Base-by-base conservation (phyloP, 2,797 vertebrate genomes). In the Eulemur coronatus region DNA sequence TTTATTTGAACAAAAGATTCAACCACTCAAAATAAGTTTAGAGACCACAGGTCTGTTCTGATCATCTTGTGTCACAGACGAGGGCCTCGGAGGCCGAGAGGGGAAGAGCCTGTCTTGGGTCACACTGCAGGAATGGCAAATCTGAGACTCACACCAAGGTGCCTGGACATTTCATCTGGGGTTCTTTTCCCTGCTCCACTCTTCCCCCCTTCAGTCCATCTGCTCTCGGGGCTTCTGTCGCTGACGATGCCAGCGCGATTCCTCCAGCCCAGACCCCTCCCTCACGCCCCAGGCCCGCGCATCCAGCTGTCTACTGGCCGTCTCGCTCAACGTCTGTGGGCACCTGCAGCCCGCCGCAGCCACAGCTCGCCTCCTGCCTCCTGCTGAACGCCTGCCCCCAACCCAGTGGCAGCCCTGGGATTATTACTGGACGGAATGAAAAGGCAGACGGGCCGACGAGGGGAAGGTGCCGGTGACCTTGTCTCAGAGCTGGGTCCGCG, bases 21-120 rank as follows among this genome's bases (percentile, higher is more conserved):
- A 89, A 70, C 78, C 35, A 55, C 82, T 79, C 43, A 81, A 94
- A 61, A 20, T 80, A 86, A 86, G 38, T 86, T 73, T 94, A 52
- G 55, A 89, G 79, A 67, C 57, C 61, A 46, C 48, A 48, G 30
- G 79, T 55, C 33, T 43, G 50, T 28, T 91, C 86, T 72, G 87
- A 88, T 80, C 61, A 78, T 72, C 65, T 95, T 85, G 72, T 92
- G 93, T 95, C 88, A 82, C 61, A 96, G 72, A 89, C 24, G 72
- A 85, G 59, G 67, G 41, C 18, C 7, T 76, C 46, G 0, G 0
- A 89, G 91, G 28, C 52, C 38, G 35, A 8, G 5, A 4, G 10
- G 11, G 30, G 30, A 18, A 78, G 57, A 76, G 88, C 24, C 26
- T 17, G 9, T 46, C 38, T 70, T 5, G 57, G 88, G 65, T 89